Evolutionary conservation across 2,888 invertebrate species (phyloP).

Genomic region (Calameuta filiformis): DNA sequence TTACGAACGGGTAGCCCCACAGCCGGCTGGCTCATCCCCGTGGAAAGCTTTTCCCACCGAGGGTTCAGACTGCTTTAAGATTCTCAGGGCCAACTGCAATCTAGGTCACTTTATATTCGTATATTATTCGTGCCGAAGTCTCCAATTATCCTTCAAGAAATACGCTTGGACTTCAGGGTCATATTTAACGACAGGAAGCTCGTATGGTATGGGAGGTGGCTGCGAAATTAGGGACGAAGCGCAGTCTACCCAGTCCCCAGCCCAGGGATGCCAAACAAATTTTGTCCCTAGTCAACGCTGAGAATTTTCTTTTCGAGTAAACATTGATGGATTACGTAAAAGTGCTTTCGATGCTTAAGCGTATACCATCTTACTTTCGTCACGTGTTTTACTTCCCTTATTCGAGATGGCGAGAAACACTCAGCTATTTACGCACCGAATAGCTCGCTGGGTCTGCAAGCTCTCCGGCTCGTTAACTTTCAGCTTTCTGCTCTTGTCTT

Average conservation of each 20-base stretch:
- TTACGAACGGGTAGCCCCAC: neutral
- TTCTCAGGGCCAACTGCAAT: neutral
- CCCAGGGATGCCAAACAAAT: neutral
- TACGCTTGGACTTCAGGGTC: neutral
- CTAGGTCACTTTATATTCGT: neutral
- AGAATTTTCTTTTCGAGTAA: neutral
- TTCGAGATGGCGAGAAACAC: neutral
- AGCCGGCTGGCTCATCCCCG: neutral
- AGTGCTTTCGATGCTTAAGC: neutral
- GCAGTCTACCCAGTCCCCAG: neutral
- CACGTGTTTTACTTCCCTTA: neutral
- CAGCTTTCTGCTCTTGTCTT: neutral
- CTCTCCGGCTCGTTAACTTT: neutral
- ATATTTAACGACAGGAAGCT: neutral
- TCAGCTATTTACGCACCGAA: neutral
- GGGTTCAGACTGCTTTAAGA: neutral
- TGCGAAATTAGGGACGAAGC: neutral
- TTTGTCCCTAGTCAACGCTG: neutral
- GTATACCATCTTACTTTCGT: neutral
- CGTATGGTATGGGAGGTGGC: neutral
- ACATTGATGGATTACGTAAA: neutral
- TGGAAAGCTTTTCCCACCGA: neutral
- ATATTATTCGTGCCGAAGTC: neutral
- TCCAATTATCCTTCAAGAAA: neutral
- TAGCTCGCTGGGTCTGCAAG: neutral